Base-by-base conservation (phyloP, 1,140 invertebrate genomes). In the Cotesia typhae region DNA sequence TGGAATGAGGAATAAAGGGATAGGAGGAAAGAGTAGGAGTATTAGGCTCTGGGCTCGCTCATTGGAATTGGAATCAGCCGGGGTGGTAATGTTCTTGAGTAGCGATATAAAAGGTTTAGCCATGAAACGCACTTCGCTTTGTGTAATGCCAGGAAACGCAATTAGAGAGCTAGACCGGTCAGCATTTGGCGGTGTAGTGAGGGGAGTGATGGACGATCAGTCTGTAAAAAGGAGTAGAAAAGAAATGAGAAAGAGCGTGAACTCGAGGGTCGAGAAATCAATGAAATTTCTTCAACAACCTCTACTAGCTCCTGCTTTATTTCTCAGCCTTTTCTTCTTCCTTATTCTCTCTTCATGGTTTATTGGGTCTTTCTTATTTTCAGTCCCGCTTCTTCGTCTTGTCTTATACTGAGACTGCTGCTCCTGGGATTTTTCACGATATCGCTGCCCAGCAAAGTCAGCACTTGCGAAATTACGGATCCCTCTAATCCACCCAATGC, bases 91-190 rank as follows among this genome's bases (percentile, higher is more conserved):
- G 28, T 28, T 28, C 28, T 28, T 28, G 28, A 28, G 28, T 28
- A 28, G 38, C 12, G 20, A 20, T 47, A 70, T 60, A 28, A 51
- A 20, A 70, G 38, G 37, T 63, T 20, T 41, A 51, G 68, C 53
- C 36, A 47, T 36, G 37, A 70, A 35, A 59, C 71, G 66, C 52
- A 59, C 67, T 71, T 74, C 55, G 28, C 28, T 28, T 28, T 28
- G 28, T 28, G 28, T 28, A 28, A 28, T 28, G 28, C 68, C 72
- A 78, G 74, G 71, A 78, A 81, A 79, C 73, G 80, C 74, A 82
- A 82, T 81, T 79, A 79, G 80, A 79, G 74, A 71, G 74, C 41
- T 47, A 68, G 77, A 78, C 74, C 74, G 77, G 72, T 75, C 75
- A 76, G 70, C 74, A 74, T 71, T 75, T 63, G 36, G 61, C 20